Base-by-base conservation (phyloP, 1,140 invertebrate genomes). In the Trachymyrmex cornetzi region DNA sequence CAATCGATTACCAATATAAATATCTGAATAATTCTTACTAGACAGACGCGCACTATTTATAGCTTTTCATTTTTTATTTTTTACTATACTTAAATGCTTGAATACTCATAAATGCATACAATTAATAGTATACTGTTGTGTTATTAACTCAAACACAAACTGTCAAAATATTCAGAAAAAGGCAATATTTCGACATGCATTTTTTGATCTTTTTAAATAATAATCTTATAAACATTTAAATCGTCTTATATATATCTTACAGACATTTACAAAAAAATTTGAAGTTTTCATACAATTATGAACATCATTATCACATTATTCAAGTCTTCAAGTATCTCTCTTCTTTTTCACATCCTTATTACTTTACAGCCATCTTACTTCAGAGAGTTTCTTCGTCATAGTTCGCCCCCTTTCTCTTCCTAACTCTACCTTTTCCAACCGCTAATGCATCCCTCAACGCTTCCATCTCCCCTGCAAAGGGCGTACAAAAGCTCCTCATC, bases 401-500 rank as follows among this genome's bases (percentile, higher is more conserved):
- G 55, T 77, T 63, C 67, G 57, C 27, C 38, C 55, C 16, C 77
- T 84, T 85, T 86, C 66, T 50, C 59, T 84, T 79, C 55, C 71
- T 63, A 63, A 24, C 30, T 67, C 57, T 44, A 50, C 86, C 77
- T 91, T 89, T 89, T 85, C 86, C 75, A 34, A 90, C 88, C 90
- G 72, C 90, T 91, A 91, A 91, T 91, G 90, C 90, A 91, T 82
- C 90, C 61, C 69, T 22, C 74, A 84, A 89, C 90, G 74, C 44
- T 59, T 69, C 86, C 48, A 80, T 72, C 84, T 89, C 69, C 61
- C 81, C 57, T 19, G 53, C 77, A 66, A 91, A 63, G 84, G 77
- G 50, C 80, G 66, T 77, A 75, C 91, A 90, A 90, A 91, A 88
- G 86, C 88, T 77, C 27, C 44, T 38, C 34, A 12, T 38, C 50